Conservation (phyloP, 2,797 vertebrate species). For the Sebastes variabilis region DNA sequence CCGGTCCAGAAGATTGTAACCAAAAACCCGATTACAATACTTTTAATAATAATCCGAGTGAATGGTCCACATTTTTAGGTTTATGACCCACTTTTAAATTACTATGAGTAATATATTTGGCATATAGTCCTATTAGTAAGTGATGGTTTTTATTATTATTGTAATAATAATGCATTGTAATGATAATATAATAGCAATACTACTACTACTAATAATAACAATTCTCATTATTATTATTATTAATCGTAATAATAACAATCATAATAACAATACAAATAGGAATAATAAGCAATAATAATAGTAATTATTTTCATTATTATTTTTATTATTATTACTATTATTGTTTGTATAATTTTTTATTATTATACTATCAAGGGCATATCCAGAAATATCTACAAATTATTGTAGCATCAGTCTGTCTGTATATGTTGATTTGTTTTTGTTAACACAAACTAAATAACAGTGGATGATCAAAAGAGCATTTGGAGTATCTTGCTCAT, state of each 20-base stretch:
- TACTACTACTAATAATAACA: no score
- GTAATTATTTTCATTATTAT: no score
- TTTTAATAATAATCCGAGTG: not conserved
- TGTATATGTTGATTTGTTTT: not conserved
- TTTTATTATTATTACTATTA: not conserved
- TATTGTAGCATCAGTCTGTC: not conserved
- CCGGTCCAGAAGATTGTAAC: not conserved
- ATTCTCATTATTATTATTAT: not conserved
- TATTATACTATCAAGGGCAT: not conserved
- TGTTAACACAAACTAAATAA: not conserved
- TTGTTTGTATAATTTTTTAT: no score
- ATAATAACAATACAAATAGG: no score
- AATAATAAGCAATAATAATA: no score
- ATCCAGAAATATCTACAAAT: not conserved
- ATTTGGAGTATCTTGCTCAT: not conserved
- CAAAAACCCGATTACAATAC: not conserved
- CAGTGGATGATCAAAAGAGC: not conserved
- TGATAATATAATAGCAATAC: not conserved
- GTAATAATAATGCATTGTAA: not conserved
- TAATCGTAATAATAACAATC: not conserved
- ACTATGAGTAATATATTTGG: not conserved
- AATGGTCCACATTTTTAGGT: not conserved
- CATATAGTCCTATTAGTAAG: not conserved
- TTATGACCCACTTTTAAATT: not conserved
- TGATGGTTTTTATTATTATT: not conserved